These are phyloP conservation scores for Sarotherodon lohbergeri DNA, from an alignment of 2,113 vertebrate genomes.

Conservation along the genomic window DNA sequence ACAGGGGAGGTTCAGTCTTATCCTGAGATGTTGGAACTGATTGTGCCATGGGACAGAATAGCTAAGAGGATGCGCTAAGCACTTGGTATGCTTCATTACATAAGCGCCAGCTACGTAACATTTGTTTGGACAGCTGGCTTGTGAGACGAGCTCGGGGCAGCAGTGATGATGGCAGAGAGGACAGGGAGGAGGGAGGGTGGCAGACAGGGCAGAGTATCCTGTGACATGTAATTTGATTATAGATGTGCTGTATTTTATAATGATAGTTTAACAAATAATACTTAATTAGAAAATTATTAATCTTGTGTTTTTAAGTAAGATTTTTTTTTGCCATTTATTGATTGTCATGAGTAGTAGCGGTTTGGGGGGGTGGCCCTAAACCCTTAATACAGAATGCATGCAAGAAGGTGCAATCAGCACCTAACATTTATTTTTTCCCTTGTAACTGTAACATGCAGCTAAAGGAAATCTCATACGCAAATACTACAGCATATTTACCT, in stretches of 20 bases:
- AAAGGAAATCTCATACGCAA: background rate
- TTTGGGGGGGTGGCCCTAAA: background rate
- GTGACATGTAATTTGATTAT: background rate
- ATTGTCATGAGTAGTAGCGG: background rate
- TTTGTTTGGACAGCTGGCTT: constrained; percentile 68
- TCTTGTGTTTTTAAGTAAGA: background rate
- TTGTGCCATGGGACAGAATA: constrained; percentile 5
- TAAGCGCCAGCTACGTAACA: constrained; percentile 50
- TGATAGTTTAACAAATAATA: background rate
- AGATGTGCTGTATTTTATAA: background rate
- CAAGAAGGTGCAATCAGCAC: fast-evolving
- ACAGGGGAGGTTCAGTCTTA: background rate
- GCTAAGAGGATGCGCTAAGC: constrained; percentile 38
- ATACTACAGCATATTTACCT: background rate
- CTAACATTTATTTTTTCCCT: background rate
- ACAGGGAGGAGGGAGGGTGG: background rate
- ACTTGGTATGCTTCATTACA: constrained; percentile 48
- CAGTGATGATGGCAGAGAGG: background rate
- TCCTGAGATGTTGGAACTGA: background rate
- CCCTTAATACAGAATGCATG: background rate
- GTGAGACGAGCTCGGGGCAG: constrained; percentile 36
- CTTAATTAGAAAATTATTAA: background rate
- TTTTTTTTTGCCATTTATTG: background rate
- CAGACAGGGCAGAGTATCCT: background rate
- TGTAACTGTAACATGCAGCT: background rate